Evolutionary conservation across 1,140 invertebrate species (phyloP).

Genomic region (Papilio machaon): DNA sequence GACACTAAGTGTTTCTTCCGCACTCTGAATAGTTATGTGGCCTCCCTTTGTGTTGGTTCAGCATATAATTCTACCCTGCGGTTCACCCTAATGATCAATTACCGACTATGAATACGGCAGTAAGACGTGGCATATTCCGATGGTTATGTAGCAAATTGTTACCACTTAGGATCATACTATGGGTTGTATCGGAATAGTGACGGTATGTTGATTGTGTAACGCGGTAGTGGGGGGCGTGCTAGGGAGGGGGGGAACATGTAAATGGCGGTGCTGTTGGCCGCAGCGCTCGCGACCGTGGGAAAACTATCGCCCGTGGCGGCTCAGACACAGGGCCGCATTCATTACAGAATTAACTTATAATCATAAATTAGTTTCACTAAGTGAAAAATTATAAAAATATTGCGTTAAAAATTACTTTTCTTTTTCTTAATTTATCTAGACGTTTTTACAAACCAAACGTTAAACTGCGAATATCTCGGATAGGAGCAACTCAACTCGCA

Average conservation of each 20-base stretch:
- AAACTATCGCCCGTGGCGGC: conserved; percentile 80
- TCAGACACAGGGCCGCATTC: conserved; percentile 56
- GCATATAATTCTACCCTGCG: not conserved
- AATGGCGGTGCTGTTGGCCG: conserved; percentile 76
- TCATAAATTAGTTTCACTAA: too few relatives aligned
- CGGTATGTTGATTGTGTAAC: conserved; percentile 65
- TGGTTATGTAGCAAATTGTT: not conserved
- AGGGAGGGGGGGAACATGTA: conserved; percentile 72
- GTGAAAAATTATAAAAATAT: too few relatives aligned
- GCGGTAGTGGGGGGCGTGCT: conserved; percentile 61
- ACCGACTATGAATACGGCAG: not conserved
- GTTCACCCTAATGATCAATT: not conserved
- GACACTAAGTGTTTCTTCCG: not conserved
- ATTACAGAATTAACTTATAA: not conserved
- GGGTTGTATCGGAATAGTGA: conserved; percentile 40
- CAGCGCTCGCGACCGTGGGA: conserved; percentile 76
- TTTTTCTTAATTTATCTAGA: too few relatives aligned
- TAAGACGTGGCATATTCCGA: not conserved
- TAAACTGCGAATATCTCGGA: too few relatives aligned
- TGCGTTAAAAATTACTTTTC: too few relatives aligned
- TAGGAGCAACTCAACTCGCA: too few relatives aligned
- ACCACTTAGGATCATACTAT: not conserved
- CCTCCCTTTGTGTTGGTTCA: not conserved
- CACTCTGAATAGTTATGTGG: not conserved
- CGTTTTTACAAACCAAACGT: too few relatives aligned